Evolutionary conservation across 2,888 invertebrate species (phyloP).

Genomic region (Oasisia sp.): DNA sequence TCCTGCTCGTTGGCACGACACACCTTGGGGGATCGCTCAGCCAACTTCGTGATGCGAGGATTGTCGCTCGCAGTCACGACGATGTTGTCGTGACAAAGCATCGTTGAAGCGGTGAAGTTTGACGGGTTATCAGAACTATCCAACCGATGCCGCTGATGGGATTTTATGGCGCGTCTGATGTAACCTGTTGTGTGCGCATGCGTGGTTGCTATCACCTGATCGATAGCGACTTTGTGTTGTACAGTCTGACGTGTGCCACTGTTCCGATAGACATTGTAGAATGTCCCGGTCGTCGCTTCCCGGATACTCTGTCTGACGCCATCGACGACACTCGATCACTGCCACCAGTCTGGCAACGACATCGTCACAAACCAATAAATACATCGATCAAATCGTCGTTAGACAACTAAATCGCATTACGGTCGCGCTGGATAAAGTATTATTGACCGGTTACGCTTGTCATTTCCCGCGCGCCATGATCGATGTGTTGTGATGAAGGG

Average conservation of each 20-base stretch:
- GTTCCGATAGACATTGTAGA: neutral
- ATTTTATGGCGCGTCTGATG: neutral
- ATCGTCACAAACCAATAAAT: neutral
- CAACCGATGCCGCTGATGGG: neutral
- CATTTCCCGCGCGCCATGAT: neutral
- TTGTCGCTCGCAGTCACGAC: constrained; percentile 14
- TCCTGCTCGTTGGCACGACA: neutral
- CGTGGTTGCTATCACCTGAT: neutral
- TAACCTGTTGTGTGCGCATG: neutral
- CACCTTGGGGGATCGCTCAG: constrained; percentile 21
- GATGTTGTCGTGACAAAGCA: neutral
- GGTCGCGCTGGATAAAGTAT: neutral
- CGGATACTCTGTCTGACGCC: neutral
- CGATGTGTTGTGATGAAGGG: neutral
- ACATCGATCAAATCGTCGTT: neutral
- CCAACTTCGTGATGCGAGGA: constrained; percentile 25
- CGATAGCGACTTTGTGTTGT: neutral
- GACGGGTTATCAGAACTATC: neutral
- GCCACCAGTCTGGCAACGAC: neutral
- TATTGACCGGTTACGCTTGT: neutral
- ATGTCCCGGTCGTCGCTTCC: neutral
- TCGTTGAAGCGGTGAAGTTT: neutral
- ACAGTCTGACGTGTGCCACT: neutral
- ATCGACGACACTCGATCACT: neutral
- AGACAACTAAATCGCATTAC: neutral